phyloP scores from a whole-genome alignment of 1,140 invertebrate species.

The Drosophila gunungcola region DNA sequence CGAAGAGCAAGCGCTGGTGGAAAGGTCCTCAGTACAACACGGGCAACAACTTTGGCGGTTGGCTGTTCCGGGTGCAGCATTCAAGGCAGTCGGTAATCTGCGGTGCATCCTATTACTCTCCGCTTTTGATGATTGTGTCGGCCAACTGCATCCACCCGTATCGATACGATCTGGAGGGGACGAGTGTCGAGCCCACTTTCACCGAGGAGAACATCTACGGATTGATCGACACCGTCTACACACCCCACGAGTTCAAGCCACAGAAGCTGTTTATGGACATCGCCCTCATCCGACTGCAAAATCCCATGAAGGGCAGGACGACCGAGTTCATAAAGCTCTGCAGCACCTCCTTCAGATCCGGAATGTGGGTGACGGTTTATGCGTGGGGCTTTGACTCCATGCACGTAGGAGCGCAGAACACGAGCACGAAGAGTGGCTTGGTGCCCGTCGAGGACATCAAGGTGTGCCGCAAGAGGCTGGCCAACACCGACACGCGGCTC shows the following conservation, averaged over 20 bases:
- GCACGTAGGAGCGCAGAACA: not conserved
- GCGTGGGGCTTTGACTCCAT: slow-evolving; percentile 33
- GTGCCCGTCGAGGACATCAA: not conserved
- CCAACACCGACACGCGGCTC: not conserved
- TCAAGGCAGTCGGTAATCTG: slow-evolving; percentile 4
- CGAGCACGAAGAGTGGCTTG: not conserved
- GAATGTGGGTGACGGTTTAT: slow-evolving; percentile 2
- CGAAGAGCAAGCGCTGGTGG: slow-evolving; percentile 14
- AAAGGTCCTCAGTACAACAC: slow-evolving; percentile 12
- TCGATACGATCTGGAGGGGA: slow-evolving; percentile 4
- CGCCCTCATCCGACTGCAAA: slow-evolving; percentile 14
- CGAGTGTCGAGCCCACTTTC: slow-evolving; percentile 24
- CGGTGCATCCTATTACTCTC: slow-evolving; percentile 34
- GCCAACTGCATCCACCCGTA: slow-evolving; percentile 39
- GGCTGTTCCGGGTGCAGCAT: slow-evolving; percentile 28
- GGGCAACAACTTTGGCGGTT: slow-evolving; percentile 29
- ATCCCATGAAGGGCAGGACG: slow-evolving; percentile 22
- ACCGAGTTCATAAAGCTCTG: slow-evolving; percentile 45
- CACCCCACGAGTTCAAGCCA: slow-evolving; percentile 3
- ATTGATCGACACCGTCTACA: slow-evolving; percentile 28
- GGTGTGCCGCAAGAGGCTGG: not conserved
- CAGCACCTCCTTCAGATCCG: not conserved
- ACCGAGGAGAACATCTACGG: not conserved
- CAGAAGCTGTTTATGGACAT: slow-evolving; percentile 31
- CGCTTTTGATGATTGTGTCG: slow-evolving; percentile 32